Conservation (phyloP, 2,113 vertebrate genomes). For the Rana temporaria region DNA sequence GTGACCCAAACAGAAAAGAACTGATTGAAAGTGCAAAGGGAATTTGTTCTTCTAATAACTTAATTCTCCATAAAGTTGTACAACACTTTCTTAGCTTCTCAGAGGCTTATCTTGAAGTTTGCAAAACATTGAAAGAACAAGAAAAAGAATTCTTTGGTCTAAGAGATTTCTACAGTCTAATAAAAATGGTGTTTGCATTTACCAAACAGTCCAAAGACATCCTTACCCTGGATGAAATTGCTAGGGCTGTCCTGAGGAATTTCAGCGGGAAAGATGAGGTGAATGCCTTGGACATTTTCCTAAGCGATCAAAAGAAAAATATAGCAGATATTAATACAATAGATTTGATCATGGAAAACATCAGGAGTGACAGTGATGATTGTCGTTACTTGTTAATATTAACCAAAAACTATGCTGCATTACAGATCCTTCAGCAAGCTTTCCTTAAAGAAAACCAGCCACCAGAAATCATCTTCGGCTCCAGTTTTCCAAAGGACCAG, state of each 20-base stretch:
- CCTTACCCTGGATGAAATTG: constrained; percentile 72
- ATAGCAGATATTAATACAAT: constrained; percentile 72
- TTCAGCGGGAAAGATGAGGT: constrained; percentile 89
- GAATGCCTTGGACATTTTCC: constrained; percentile 81
- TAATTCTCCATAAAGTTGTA: constrained; percentile 76
- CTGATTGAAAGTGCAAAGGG: constrained; percentile 87
- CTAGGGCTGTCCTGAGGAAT: constrained; percentile 86
- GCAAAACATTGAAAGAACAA: constrained; percentile 68
- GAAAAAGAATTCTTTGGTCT: constrained; percentile 93
- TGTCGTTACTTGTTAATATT: constrained; percentile 88
- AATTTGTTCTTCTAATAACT: constrained; percentile 84
- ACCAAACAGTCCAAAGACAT: constrained; percentile 70
- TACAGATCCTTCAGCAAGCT: constrained; percentile 88
- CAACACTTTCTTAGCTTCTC: constrained; percentile 84
- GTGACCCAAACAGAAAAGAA: constrained; percentile 83
- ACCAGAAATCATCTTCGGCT: constrained; percentile 95
- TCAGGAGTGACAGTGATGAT: constrained; percentile 72
- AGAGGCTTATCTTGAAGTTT: constrained; percentile 80
- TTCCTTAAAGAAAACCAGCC: constrained; percentile 72
- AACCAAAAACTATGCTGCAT: constrained; percentile 89
- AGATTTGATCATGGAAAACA: constrained; percentile 85
- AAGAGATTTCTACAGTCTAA: constrained; percentile 95
- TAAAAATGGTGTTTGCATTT: constrained; percentile 91
- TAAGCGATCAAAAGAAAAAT: constrained; percentile 43
- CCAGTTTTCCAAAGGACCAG: constrained; percentile 93